These are phyloP conservation scores for Oostethus manadensis DNA, from an alignment of 2,113 vertebrate genomes.

Conservation along the genomic window DNA sequence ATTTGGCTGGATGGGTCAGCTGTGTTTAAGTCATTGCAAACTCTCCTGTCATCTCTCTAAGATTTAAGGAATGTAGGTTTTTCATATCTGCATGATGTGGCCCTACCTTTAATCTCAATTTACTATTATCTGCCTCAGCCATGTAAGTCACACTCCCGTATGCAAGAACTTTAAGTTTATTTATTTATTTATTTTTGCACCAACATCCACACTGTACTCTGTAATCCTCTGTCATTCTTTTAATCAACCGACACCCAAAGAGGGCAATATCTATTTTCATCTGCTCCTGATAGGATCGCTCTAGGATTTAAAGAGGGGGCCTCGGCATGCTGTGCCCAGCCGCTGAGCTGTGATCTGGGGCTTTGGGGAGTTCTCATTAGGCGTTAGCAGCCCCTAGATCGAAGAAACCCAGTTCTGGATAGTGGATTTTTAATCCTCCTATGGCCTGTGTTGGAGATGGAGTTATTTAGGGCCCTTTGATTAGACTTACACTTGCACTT, in stretches of 20 bases:
- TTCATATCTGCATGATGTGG: slow-evolving; percentile 73
- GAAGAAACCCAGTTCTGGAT: slow-evolving; percentile 90
- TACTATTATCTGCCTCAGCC: slow-evolving; percentile 36
- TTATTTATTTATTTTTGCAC: slow-evolving; percentile 45
- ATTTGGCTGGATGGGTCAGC: slow-evolving; percentile 30
- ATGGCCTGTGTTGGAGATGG: slow-evolving; percentile 87
- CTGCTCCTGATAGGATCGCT: slow-evolving; percentile 93
- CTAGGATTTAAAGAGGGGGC: slow-evolving; percentile 89
- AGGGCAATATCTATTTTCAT: slow-evolving; percentile 98
- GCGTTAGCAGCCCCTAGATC: slow-evolving; percentile 77
- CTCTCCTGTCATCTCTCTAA: slow-evolving; percentile 74
- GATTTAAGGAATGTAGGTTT: slow-evolving; percentile 72
- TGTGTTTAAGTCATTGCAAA: slow-evolving; percentile 75
- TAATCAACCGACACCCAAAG: slow-evolving; percentile 90
- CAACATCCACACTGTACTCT: slow-evolving; percentile 69
- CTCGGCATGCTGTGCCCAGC: slow-evolving; percentile 81
- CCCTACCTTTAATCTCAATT: slow-evolving; percentile 64
- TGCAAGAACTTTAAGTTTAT: slow-evolving; percentile 36
- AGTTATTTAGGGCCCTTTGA: slow-evolving; percentile 99
- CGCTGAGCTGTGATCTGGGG: slow-evolving; percentile 88
- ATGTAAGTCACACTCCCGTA: slow-evolving; percentile 45
- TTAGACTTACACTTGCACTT: slow-evolving; percentile 88
- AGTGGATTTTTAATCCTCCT: slow-evolving; percentile 99
- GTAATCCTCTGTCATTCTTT: slow-evolving; percentile 93
- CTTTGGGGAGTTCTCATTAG: slow-evolving; percentile 98